phyloP scores from a whole-genome alignment of 2,888 invertebrate species.

The Drosophila neonasuta region DNA sequence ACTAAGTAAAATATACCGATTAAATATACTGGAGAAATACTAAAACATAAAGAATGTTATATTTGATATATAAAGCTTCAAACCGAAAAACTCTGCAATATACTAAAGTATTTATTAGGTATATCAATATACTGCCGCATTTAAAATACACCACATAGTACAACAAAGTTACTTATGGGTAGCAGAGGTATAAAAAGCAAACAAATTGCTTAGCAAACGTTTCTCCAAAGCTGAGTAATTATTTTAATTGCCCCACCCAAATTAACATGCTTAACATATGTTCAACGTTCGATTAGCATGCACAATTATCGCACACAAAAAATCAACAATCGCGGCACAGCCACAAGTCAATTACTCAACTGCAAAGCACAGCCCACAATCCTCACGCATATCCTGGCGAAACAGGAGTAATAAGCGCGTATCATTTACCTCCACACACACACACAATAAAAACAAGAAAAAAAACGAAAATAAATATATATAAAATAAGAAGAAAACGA shows the following conservation, averaged over 20 bases:
- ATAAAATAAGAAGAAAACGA: slow-evolving; percentile 19
- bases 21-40: too few species aligned
- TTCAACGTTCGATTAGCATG: not conserved
- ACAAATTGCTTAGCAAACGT: not conserved
- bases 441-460: not conserved
- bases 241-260: not conserved
- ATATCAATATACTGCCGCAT: too few species aligned
- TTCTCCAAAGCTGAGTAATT: not conserved
- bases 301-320: slow-evolving; percentile 1
- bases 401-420: slow-evolving; percentile 19
- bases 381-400: slow-evolving; percentile 32
- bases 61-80: too few species aligned
- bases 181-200: not conserved
- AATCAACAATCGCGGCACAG: slow-evolving; percentile 6
- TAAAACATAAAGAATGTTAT: too few species aligned
- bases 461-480: not conserved
- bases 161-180: too few species aligned
- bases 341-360: slow-evolving; percentile 18
- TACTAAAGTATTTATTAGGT: too few species aligned
- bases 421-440: not conserved
- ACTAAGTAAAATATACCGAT: too few species aligned
- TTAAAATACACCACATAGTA: too few species aligned
- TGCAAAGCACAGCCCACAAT: slow-evolving; percentile 14
- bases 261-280: slow-evolving; percentile 2
- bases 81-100: too few species aligned